phyloP scores from a whole-genome alignment of 2,113 vertebrate species.

The Ailuropoda melanoleuca region DNA sequence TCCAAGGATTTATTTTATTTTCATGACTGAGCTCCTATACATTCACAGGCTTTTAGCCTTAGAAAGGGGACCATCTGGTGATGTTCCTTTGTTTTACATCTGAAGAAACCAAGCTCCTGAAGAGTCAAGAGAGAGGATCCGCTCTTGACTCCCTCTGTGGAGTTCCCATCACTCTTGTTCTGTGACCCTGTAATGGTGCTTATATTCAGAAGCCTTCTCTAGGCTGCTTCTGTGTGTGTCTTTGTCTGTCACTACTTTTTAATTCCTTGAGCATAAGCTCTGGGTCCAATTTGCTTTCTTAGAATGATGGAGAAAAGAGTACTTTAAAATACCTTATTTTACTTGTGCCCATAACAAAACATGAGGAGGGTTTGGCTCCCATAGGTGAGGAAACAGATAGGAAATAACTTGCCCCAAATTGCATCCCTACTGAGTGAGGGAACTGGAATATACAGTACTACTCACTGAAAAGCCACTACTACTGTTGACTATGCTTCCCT shows the following conservation, averaged over 20 bases:
- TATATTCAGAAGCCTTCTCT: neutral
- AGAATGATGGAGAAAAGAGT: no score
- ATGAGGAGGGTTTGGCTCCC: neutral
- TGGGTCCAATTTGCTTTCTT: neutral
- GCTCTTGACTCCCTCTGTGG: rapidly evolving
- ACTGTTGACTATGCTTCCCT: rapidly evolving
- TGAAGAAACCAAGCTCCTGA: neutral
- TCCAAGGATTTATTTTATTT: neutral
- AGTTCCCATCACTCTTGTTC: neutral
- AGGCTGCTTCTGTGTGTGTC: neutral
- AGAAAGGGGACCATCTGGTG: neutral
- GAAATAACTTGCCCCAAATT: neutral
- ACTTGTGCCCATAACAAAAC: neutral
- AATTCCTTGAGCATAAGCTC: neutral
- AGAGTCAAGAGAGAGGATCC: neutral
- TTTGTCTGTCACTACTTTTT: neutral
- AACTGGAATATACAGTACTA: neutral
- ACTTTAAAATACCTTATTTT: neutral
- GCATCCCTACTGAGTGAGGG: neutral
- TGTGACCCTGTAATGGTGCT: neutral
- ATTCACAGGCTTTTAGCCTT: neutral
- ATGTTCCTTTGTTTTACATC: neutral
- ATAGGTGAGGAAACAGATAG: neutral
- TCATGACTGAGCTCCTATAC: neutral
- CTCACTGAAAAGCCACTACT: neutral